Percentiles rank a stretch among this genome's conserved stretches.
phyloP scores from a whole-genome alignment of 2,113 vertebrate genomes.

The Mesembrinibis cayennensis region DNA sequence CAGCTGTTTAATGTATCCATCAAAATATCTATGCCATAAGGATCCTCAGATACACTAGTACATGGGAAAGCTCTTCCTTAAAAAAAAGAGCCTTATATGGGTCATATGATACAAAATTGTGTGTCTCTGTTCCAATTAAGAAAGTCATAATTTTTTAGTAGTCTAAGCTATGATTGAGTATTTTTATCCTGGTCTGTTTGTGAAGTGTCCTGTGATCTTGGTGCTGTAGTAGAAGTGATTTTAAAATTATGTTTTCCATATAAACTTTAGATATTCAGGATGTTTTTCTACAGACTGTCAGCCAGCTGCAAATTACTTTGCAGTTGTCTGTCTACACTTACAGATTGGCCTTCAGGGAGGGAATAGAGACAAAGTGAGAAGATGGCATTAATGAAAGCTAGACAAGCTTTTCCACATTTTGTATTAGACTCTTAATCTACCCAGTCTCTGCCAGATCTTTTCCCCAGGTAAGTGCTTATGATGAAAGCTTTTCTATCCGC shows the following conservation, averaged over 20 bases:
- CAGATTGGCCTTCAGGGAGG: conserved; percentile 36
- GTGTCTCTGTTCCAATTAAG: background rate
- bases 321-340: conserved; percentile 17
- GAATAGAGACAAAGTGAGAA: background rate
- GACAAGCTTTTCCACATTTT: conserved; percentile 45
- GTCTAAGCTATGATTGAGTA: rapidly evolving
- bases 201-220: background rate
- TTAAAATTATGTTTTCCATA: background rate
- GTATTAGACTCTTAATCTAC: background rate
- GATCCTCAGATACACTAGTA: background rate
- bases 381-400: conserved; percentile 53
- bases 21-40: background rate
- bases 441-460: background rate
- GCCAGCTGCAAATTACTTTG: conserved; percentile 41
- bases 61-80: background rate
- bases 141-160: background rate
- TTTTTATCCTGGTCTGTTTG: background rate
- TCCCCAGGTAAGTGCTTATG: background rate
- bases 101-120: background rate
- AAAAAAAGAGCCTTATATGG: background rate
- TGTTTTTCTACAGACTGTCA: conserved; percentile 34
- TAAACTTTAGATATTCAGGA: conserved; percentile 14
- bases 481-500: background rate
- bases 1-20: background rate
- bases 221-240: background rate